Evolutionary conservation across 2,797 vertebrate species (phyloP).

Genomic region (Chrosomus eos): DNA sequence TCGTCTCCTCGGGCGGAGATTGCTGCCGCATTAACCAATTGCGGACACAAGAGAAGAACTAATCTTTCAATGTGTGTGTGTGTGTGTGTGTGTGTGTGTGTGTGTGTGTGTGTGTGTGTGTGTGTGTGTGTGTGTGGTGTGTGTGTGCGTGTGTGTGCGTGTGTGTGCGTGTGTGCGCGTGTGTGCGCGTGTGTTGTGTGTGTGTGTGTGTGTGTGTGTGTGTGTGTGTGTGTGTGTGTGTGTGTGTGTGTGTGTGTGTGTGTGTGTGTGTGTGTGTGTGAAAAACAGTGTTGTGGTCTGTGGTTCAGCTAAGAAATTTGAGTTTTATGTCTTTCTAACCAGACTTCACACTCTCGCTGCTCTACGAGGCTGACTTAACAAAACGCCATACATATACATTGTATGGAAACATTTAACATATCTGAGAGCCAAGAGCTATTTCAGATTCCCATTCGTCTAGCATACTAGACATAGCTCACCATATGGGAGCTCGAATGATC

Average conservation of each 20-base stretch:
- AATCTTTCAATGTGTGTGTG: slow-evolving; percentile 59
- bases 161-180: neutral
- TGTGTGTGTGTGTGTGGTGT: neutral
- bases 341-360: slow-evolving; percentile 7
- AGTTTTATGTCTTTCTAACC: slow-evolving; percentile 46
- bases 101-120: too few relatives aligned
- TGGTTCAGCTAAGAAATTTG: slow-evolving; percentile 50
- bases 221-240: slow-evolving; percentile 29
- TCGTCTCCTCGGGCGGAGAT: slow-evolving; percentile 26
- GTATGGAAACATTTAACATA: neutral
- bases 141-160: slow-evolving; percentile 35
- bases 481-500: neutral
- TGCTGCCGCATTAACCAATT: slow-evolving; percentile 60
- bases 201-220: neutral
- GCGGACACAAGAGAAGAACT: slow-evolving; percentile 60
- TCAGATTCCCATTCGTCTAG: neutral
- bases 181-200: too few relatives aligned
- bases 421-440: slow-evolving; percentile 24
- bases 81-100: neutral
- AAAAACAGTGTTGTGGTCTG: slow-evolving; percentile 54
- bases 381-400: slow-evolving; percentile 23
- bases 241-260: neutral
- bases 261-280: neutral
- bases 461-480: neutral
- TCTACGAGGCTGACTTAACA: slow-evolving; percentile 20